phyloP scores from a whole-genome alignment of 2,888 invertebrate species.

The Priocnemis perturbator region DNA sequence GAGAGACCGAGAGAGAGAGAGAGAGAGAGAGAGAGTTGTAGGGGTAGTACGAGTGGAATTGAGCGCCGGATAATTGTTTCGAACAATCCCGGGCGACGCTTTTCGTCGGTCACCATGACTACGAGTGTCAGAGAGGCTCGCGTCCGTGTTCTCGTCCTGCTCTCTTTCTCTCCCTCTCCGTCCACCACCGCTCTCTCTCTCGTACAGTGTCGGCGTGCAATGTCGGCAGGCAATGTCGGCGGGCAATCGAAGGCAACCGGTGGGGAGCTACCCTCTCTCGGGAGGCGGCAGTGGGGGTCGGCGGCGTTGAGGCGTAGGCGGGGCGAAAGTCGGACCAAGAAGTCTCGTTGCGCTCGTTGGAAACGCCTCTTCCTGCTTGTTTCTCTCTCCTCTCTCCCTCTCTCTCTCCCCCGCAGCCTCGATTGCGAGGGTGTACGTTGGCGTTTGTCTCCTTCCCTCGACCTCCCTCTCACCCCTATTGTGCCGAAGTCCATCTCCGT shows the following conservation, averaged over 20 bases:
- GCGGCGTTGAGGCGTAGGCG: conserved; percentile 61
- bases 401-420: conserved; percentile 2
- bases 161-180: conserved; percentile 45
- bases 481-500: background rate
- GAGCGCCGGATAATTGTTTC: conserved; percentile 75
- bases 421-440: background rate
- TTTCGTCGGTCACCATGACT: conserved; percentile 69
- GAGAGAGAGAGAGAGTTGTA: conserved; percentile 30
- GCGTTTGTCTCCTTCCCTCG: conserved; percentile 1
- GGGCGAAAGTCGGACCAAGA: conserved; percentile 62
- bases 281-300: conserved; percentile 39
- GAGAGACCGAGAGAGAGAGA: conserved; percentile 29
- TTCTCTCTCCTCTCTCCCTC: conserved; percentile 38
- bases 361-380: conserved; percentile 62
- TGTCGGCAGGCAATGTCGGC: conserved; percentile 49
- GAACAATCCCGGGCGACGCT: conserved; percentile 70
- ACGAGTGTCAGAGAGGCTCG: conserved; percentile 43
- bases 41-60: conserved; percentile 67
- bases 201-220: background rate
- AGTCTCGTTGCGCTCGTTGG: conserved; percentile 56
- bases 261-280: conserved; percentile 42
- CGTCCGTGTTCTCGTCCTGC: conserved; percentile 11
- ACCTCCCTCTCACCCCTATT: background rate
- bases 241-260: conserved; percentile 19
- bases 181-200: conserved; percentile 37